Evolutionary conservation across 2,888 invertebrate genomes (phyloP).

Genomic region (Rhyacophila evoluta): DNA sequence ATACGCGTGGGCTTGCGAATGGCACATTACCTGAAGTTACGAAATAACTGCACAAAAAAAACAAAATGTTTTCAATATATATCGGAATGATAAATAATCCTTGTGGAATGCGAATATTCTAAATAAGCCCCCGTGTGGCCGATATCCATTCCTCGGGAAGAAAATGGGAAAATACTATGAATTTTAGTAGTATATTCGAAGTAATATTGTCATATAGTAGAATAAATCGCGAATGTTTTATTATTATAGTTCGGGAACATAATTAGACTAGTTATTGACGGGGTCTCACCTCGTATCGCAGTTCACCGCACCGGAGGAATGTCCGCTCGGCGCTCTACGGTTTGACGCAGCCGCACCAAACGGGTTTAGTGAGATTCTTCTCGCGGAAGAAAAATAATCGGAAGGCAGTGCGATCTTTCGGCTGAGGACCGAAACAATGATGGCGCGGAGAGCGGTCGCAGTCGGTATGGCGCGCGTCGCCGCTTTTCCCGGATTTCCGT

Average conservation of each 20-base stretch:
- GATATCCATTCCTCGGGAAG: no score
- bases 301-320: slow-evolving; percentile 9
- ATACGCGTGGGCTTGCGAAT: no score
- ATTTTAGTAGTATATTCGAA: not conserved
- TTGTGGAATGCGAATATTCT: no score
- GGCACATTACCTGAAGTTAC: no score
- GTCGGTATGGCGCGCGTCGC: not conserved
- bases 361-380: slow-evolving; percentile 31
- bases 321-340: not conserved
- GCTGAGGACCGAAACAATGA: not conserved
- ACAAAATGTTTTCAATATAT: no score
- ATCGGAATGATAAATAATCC: no score
- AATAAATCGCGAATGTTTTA: no score
- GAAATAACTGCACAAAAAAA: no score
- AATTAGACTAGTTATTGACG: not conserved
- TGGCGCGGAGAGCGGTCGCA: not conserved
- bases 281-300: not conserved
- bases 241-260: no score
- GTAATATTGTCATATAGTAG: no score
- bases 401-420: slow-evolving; percentile 2
- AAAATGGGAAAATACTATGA: not conserved
- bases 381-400: slow-evolving; percentile 1
- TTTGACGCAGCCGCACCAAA: not conserved
- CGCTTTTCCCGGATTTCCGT: slow-evolving; percentile 19
- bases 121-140: no score